phyloP scores from a whole-genome alignment of 2,888 invertebrate species.

The Aromia moschata region DNA sequence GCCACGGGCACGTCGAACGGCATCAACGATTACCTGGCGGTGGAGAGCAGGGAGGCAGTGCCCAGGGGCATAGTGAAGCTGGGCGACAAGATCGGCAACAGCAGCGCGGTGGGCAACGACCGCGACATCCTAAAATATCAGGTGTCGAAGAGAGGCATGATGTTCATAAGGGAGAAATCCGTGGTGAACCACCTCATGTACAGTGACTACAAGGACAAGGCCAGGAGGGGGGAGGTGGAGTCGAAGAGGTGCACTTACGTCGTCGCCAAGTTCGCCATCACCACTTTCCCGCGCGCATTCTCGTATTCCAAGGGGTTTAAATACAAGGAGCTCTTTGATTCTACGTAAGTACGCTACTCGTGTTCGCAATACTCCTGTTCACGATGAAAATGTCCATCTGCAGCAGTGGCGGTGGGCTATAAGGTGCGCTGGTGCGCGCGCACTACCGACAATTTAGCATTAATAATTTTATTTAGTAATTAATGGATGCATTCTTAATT shows the following conservation, averaged over 20 bases:
- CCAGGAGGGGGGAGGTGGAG: slow-evolving; percentile 65
- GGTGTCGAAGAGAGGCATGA: slow-evolving; percentile 64
- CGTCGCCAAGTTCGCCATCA: slow-evolving; percentile 74
- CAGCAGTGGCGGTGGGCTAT: no score
- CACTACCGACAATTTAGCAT: no score
- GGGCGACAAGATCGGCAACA: slow-evolving; percentile 30
- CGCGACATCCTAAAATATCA: slow-evolving; percentile 61
- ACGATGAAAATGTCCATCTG: no score
- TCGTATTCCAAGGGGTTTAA: slow-evolving; percentile 74
- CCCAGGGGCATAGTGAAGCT: slow-evolving; percentile 27
- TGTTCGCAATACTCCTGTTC: no score
- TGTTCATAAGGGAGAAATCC: slow-evolving; percentile 76
- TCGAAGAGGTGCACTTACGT: slow-evolving; percentile 79
- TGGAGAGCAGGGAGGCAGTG: slow-evolving; percentile 1
- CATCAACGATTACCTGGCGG: slow-evolving; percentile 65
- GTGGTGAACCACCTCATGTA: slow-evolving; percentile 77
- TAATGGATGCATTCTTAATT: no score
- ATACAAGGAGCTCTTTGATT: slow-evolving; percentile 71
- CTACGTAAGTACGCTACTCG: slow-evolving; percentile 74
- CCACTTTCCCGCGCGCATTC: slow-evolving; percentile 75
- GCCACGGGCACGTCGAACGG: slow-evolving; percentile 73
- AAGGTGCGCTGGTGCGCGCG: no score
- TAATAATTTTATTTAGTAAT: no score
- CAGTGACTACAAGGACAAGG: slow-evolving; percentile 73
- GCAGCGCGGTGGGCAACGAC: slow-evolving; percentile 46